These are phyloP conservation scores for Dolichallabes microphthalmus DNA, from an alignment of 2,113 vertebrate genomes.

Conservation along the genomic window DNA sequence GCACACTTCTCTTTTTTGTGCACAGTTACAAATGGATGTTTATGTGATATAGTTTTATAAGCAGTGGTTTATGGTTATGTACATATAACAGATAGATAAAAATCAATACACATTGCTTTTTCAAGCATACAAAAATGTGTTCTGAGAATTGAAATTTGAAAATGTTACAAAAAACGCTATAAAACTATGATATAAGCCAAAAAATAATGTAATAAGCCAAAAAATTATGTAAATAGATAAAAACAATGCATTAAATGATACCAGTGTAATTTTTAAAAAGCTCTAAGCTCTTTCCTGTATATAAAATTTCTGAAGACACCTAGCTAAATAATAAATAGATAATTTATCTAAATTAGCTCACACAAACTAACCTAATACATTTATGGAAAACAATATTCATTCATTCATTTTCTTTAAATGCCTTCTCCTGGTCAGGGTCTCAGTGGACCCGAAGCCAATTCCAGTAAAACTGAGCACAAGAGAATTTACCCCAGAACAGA, in stretches of 20 bases:
- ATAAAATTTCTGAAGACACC: neutral
- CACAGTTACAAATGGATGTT: neutral
- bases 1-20: constrained; percentile 22
- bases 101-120: no score
- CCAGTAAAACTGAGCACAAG: neutral
- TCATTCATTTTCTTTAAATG: neutral
- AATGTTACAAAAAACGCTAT: neutral
- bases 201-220: neutral
- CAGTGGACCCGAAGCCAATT: neutral
- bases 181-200: neutral
- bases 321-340: neutral
- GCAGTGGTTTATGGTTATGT: neutral
- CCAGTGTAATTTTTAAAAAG: neutral
- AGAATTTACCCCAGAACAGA: neutral
- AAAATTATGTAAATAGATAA: neutral
- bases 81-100: neutral
- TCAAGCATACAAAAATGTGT: neutral
- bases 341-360: neutral
- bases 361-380: neutral
- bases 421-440: neutral
- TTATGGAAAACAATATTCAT: neutral
- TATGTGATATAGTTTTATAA: neutral
- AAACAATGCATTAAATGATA: neutral
- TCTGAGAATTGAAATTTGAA: neutral
- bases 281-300: neutral